phyloP scores from a whole-genome alignment of 2,797 vertebrate species.

The Muraenolepis orangiensis region DNA sequence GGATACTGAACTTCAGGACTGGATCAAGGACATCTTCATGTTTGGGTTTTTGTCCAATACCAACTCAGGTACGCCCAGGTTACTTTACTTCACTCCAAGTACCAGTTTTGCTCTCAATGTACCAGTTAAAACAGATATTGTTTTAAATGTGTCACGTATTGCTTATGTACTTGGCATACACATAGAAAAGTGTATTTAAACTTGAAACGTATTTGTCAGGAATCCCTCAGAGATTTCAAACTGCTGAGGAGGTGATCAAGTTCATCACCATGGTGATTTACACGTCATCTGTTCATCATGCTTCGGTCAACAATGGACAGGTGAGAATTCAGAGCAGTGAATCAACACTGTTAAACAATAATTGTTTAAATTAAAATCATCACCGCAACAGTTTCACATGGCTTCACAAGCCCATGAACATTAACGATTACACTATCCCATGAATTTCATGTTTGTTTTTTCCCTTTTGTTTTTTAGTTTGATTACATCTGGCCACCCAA shows the following conservation, averaged over 20 bases:
- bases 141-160: too few relatives aligned
- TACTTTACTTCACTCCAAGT: too few relatives aligned
- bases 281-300: slow-evolving; percentile 53
- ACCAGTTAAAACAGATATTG: neutral
- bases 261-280: slow-evolving; percentile 71
- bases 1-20: slow-evolving; percentile 59
- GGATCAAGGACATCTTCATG: slow-evolving; percentile 59
- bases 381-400: too few relatives aligned
- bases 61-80: slow-evolving; percentile 26
- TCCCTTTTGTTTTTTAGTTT: slow-evolving; percentile 56
- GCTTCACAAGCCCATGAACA: too few relatives aligned
- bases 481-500: slow-evolving; percentile 76
- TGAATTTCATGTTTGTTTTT: too few relatives aligned
- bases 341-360: too few relatives aligned
- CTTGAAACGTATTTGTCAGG: slow-evolving; percentile 19
- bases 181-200: neutral
- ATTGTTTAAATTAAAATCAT: too few relatives aligned
- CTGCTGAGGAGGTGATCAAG: slow-evolving; percentile 48
- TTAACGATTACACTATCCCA: too few relatives aligned
- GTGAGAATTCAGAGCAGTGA: too few relatives aligned
- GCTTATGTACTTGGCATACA: neutral
- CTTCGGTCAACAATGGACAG: too few relatives aligned
- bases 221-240: slow-evolving; percentile 43
- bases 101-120: neutral
- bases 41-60: slow-evolving; percentile 41